Evolutionary conservation across 2,113 vertebrate genomes (phyloP).

Genomic region (Oryzias celebensis): DNA sequence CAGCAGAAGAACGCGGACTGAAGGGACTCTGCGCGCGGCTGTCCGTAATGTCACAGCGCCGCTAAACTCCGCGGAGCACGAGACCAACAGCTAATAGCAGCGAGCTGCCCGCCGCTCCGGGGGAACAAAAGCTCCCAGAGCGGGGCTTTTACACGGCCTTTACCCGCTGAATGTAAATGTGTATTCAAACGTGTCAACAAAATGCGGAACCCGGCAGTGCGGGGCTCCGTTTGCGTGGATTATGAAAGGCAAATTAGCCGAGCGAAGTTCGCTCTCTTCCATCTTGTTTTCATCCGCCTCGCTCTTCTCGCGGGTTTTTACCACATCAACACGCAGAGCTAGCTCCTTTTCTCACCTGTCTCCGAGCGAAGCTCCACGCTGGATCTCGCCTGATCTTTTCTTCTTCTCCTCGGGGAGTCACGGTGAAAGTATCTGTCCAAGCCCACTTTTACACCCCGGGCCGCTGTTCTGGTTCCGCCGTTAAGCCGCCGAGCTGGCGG

Average conservation of each 20-base stretch:
- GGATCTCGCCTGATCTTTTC: neutral
- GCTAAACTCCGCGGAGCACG: too few species aligned
- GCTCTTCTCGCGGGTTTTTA: conserved; percentile 74
- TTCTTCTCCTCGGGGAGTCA: conserved; percentile 44
- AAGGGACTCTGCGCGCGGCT: too few species aligned
- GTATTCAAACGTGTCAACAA: neutral
- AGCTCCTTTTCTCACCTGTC: conserved; percentile 28
- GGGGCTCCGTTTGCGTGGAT: conserved; percentile 7
- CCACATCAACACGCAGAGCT: conserved; percentile 54
- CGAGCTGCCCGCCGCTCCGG: too few species aligned
- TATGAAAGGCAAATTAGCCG: conserved; percentile 44
- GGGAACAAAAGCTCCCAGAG: too few species aligned
- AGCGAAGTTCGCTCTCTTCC: conserved; percentile 65
- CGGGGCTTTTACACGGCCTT: too few species aligned
- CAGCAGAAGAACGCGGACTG: too few species aligned
- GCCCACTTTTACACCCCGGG: conserved; percentile 42
- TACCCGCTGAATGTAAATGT: too few species aligned
- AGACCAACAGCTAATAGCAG: too few species aligned
- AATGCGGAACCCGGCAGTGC: neutral
- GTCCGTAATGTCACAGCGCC: too few species aligned
- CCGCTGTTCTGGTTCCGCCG: conserved; percentile 58
- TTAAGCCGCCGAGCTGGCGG: conserved; percentile 59
- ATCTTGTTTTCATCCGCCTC: conserved; percentile 73
- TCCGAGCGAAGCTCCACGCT: neutral
- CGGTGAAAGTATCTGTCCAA: conserved; percentile 34